phyloP scores from a whole-genome alignment of 2,113 vertebrate genomes.

The Chelonoidis abingdonii region DNA sequence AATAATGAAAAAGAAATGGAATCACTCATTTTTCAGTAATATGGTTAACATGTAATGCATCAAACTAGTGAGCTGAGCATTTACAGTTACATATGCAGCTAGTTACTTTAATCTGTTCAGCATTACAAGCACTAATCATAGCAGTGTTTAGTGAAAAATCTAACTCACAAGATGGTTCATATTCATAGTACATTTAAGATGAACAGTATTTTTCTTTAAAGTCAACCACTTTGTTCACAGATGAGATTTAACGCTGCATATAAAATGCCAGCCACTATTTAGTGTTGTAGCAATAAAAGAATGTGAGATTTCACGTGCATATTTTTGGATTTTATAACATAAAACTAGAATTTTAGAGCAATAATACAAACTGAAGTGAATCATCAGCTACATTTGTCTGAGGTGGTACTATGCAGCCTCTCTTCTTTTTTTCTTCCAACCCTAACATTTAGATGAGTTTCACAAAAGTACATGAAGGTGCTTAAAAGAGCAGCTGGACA shows the following conservation, averaged over 20 bases:
- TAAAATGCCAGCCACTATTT: neutral
- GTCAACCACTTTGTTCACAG: neutral
- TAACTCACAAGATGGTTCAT: neutral
- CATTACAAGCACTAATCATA: neutral
- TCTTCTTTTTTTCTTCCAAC: too few relatives aligned
- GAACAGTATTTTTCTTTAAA: neutral
- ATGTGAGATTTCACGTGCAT: neutral
- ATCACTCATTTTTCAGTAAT: neutral
- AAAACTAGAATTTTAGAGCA: neutral
- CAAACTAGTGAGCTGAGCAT: neutral
- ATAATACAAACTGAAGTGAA: neutral
- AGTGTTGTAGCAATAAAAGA: neutral
- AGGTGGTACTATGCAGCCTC: too few relatives aligned
- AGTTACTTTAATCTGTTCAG: neutral
- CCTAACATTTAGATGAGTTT: neutral
- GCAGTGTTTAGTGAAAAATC: neutral
- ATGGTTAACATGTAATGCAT: neutral
- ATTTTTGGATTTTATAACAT: neutral
- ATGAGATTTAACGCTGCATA: neutral
- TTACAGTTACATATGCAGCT: neutral
- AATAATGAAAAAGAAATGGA: neutral
- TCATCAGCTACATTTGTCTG: neutral
- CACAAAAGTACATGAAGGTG: neutral
- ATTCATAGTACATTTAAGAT: neutral
- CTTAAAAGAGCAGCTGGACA: neutral